These are phyloP conservation scores for Alectoris magna DNA, from an alignment of 2,797 vertebrate genomes.

Conservation along the genomic window DNA sequence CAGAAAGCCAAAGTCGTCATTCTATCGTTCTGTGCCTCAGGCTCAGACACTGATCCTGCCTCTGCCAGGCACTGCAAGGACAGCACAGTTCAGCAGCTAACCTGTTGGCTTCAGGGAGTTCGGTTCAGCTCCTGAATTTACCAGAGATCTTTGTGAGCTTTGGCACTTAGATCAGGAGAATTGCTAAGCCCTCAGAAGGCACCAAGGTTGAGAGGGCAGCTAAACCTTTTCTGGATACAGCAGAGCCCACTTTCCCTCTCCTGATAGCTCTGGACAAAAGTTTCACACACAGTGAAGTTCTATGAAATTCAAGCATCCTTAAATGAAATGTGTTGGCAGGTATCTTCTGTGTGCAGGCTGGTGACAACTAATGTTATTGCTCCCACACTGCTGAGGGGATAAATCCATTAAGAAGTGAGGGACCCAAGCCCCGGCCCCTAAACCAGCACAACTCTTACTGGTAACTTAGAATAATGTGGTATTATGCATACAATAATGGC, in stretches of 20 bases:
- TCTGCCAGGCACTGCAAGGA: accelerated
- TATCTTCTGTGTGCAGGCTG: accelerated
- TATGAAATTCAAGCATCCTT: background rate
- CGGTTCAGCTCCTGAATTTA: background rate
- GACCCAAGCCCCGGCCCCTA: background rate
- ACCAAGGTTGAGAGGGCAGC: too few relatives aligned
- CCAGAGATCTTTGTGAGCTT: background rate
- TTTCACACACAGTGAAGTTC: accelerated
- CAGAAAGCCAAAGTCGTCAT: background rate
- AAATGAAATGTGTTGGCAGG: background rate
- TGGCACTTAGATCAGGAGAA: background rate
- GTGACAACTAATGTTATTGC: background rate
- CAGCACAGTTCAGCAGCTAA: background rate
- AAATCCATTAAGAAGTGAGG: background rate
- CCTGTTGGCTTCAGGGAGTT: accelerated
- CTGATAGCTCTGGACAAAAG: background rate
- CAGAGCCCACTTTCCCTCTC: accelerated
- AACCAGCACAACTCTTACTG: background rate
- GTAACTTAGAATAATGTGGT: background rate
- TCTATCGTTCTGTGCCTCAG: background rate
- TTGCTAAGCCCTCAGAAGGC: background rate
- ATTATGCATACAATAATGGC: background rate
- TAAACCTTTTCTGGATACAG: background rate
- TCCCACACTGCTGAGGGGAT: background rate
- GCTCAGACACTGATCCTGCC: background rate